phyloP scores from a whole-genome alignment of 2,797 vertebrate species.

The Pseudomugil gertrudae region DNA sequence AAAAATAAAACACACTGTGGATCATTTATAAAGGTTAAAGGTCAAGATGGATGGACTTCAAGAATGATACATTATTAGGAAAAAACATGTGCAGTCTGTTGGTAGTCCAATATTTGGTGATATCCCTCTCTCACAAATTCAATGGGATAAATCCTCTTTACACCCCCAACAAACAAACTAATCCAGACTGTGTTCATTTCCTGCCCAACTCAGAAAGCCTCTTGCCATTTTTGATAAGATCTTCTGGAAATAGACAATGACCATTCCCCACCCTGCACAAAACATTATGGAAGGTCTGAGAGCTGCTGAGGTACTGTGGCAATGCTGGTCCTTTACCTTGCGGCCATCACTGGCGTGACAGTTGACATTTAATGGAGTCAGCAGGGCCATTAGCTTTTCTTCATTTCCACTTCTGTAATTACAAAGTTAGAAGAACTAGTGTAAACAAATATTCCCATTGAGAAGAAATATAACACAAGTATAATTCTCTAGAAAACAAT shows the following conservation, averaged over 20 bases:
- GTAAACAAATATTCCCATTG: constrained; percentile 7
- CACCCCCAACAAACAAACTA: constrained; percentile 17
- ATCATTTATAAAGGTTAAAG: too few species aligned
- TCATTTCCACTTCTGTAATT: constrained; percentile 93
- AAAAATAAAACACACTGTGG: too few species aligned
- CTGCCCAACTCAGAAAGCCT: not conserved
- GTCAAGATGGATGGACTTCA: too few species aligned
- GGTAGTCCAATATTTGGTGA: too few species aligned
- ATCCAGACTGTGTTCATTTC: constrained; percentile 26
- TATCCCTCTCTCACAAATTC: too few species aligned
- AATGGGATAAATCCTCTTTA: constrained; percentile 27
- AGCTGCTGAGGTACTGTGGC: constrained; percentile 6
- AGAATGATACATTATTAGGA: constrained; percentile 17
- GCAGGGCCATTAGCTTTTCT: constrained; percentile 98
- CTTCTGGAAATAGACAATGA: not conserved
- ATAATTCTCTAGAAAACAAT: not conserved
- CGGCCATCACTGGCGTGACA: constrained; percentile 98
- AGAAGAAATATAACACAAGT: not conserved
- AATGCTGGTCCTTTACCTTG: constrained; percentile 84
- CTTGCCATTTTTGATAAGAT: not conserved
- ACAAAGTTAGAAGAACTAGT: constrained; percentile 11
- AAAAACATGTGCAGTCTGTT: not conserved
- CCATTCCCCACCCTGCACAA: not conserved
- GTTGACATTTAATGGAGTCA: constrained; percentile 98
- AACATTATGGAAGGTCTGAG: constrained; percentile 2